These are phyloP conservation scores for Archivesica marissinica DNA, from an alignment of 1,140 invertebrate genomes.

Conservation along the genomic window DNA sequence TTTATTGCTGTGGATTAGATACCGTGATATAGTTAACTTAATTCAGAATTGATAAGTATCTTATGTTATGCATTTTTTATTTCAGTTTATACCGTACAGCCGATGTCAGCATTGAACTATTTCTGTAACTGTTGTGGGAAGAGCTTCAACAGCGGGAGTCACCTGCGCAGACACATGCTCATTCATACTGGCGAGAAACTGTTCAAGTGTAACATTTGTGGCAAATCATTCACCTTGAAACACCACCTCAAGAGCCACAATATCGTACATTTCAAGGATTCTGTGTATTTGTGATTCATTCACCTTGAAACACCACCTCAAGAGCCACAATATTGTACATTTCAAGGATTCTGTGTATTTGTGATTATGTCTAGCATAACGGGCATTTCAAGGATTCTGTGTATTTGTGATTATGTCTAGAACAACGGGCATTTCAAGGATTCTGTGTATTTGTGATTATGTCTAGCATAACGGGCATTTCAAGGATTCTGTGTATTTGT, in stretches of 20 bases:
- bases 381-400: too few species aligned
- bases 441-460: too few species aligned
- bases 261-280: conserved; percentile 4
- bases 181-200: conserved; percentile 42
- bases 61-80: too few species aligned
- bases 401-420: too few species aligned
- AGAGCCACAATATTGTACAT: conserved; percentile 23
- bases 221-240: conserved; percentile 31
- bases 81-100: not conserved
- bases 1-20: too few species aligned
- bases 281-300: not conserved
- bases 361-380: too few species aligned
- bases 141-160: conserved; percentile 49
- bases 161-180: conserved; percentile 53
- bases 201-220: conserved; percentile 41
- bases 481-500: too few species aligned
- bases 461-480: too few species aligned
- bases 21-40: too few species aligned
- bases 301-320: conserved; percentile 39
- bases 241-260: conserved; percentile 44
- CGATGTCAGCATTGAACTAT: not conserved
- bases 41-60: too few species aligned
- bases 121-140: conserved; percentile 55
- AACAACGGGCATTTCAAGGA: too few species aligned
- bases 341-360: not conserved